Evolutionary conservation across 2,113 vertebrate genomes (phyloP).

Genomic region (Lampris incognitus): DNA sequence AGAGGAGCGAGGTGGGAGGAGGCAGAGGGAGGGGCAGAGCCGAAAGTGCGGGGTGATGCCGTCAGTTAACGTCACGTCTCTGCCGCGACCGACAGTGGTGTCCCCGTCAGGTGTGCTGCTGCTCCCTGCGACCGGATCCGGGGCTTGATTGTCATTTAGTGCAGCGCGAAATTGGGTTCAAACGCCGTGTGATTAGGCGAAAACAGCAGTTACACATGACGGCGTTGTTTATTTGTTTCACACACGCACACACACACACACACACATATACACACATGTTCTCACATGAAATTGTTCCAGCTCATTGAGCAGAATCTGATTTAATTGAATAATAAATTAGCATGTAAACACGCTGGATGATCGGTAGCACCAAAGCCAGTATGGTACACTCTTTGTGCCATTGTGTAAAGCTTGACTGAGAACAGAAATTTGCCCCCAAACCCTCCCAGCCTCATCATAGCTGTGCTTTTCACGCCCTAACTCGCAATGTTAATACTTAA

Average conservation of each 20-base stretch:
- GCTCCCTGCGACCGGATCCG: conserved; percentile 23
- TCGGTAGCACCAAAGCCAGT: too few species aligned
- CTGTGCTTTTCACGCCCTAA: too few species aligned
- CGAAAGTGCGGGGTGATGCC: conserved; percentile 47
- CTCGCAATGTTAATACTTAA: too few species aligned
- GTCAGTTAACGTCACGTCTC: conserved; percentile 43
- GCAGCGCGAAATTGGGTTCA: conserved; percentile 41
- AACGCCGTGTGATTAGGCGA: background rate
- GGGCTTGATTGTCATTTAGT: conserved; percentile 21
- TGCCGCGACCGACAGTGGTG: conserved; percentile 54
- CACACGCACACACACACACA: background rate
- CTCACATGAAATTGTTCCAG: too few species aligned
- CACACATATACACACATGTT: background rate
- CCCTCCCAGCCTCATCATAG: too few species aligned
- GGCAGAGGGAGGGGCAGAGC: conserved; percentile 36
- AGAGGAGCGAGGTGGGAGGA: background rate
- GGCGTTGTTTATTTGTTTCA: background rate
- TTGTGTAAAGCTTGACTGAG: too few species aligned
- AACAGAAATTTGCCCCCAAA: too few species aligned
- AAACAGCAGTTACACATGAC: background rate
- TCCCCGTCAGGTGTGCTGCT: conserved; percentile 60
- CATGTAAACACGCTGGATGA: too few species aligned
- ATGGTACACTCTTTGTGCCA: too few species aligned
- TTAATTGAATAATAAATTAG: too few species aligned
- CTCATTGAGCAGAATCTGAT: too few species aligned